Base-by-base conservation (phyloP, 2,113 vertebrate genomes). In the Rhinopomastus cyanomelas region DNA sequence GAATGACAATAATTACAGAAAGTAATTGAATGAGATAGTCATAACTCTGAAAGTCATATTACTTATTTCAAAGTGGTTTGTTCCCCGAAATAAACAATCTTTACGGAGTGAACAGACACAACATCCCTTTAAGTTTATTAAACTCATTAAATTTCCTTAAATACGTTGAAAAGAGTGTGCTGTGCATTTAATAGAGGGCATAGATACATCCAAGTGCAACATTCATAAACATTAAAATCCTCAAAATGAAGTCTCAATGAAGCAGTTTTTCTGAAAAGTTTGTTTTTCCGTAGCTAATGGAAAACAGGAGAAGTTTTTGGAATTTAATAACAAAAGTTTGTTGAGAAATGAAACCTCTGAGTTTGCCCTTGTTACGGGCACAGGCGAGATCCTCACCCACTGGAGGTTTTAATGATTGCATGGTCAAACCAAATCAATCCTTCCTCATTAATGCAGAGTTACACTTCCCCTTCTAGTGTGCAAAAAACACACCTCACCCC, bases 1-100 rank as follows among this genome's bases (percentile, higher is more conserved):
- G 81, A 96, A 95, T 95, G 94, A 88, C 94, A 93, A 92, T 96
- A 95, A 95, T 95, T 96, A 95, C 93, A 92, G 92, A 95, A 95
- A 95, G 92, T 96, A 96, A 95, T 95, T 96, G 95, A 95, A 95
- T 92, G 94, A 95, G 94, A 93, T 52, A 95, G 90, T 95, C 83
- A 67, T 95, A 95, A 94, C 74, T 96, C 88, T 94, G 87, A 92
- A 91, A 95, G 83, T 96, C 92, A 73, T 90, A 93, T 93, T 94
- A 84, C 59, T 95, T 64, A 92, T 93, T 94, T 95, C 86, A 92
- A 79, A 95, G 87, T 93, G 78, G 55, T 94, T 96, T 94, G 91
- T 95, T 95, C 92, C 81, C 42, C 32, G 92, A 95, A 95, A 96
- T 95, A 95, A 96, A 95, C 92, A 86, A 39, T 90, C 93, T 90